phyloP scores from a whole-genome alignment of 2,797 vertebrate genomes.

The Rousettus madagascariensis region DNA sequence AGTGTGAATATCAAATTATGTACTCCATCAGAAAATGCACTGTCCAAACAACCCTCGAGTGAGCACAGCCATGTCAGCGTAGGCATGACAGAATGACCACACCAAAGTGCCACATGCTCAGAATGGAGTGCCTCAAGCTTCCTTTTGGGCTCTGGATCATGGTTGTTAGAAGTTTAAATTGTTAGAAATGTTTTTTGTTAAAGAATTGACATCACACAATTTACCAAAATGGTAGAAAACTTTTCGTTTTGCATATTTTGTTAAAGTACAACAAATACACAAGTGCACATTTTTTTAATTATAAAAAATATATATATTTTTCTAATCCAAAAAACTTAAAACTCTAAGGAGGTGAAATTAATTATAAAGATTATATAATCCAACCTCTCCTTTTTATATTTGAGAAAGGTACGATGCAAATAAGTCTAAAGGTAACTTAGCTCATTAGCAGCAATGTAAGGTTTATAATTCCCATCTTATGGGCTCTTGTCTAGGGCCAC shows the following conservation, averaged over 20 bases:
- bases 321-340: neutral
- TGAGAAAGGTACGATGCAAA: neutral
- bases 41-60: neutral
- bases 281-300: neutral
- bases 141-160: neutral
- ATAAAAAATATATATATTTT: neutral
- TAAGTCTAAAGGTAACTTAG: neutral
- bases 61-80: neutral
- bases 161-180: neutral
- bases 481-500: rapidly evolving
- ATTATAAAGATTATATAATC: neutral
- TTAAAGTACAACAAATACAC: neutral
- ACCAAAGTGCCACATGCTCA: rapidly evolving
- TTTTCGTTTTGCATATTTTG: neutral
- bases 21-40: neutral
- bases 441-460: neutral
- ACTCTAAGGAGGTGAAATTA: neutral
- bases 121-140: rapidly evolving
- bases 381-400: neutral
- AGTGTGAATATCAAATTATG: neutral
- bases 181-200: neutral
- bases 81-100: neutral
- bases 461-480: rapidly evolving
- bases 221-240: neutral
- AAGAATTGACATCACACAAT: neutral